Percentiles rank a stretch among this genome's conserved stretches.
Evolutionary conservation across 2,113 vertebrate species (phyloP).

Genomic region (Micronycteris hirsuta): DNA sequence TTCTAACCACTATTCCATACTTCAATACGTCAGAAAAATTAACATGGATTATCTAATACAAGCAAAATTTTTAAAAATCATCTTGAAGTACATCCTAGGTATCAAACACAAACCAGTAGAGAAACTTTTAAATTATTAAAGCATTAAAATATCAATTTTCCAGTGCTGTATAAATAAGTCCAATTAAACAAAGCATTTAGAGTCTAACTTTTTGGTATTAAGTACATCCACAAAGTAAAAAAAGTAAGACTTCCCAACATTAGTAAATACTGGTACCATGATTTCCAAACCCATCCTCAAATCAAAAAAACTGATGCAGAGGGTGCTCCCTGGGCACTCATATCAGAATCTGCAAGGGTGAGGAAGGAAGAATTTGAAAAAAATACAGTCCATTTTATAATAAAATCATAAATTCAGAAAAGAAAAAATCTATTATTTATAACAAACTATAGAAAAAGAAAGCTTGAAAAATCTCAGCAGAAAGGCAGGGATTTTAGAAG

Average conservation of each 20-base stretch:
- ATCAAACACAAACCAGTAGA: not conserved
- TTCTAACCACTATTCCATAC: not conserved
- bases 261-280: not conserved
- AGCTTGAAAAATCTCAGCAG: not conserved
- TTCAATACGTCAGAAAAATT: not conserved
- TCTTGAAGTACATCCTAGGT: not conserved
- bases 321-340: not conserved
- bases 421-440: not conserved
- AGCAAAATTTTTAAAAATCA: slow-evolving; percentile 1
- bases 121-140: slow-evolving; percentile 42
- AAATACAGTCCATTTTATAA: not conserved
- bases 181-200: slow-evolving; percentile 9
- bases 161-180: not conserved
- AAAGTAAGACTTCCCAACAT: not conserved
- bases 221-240: not conserved
- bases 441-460: not conserved
- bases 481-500: not conserved
- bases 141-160: slow-evolving; percentile 1
- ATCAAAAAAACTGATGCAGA: not conserved
- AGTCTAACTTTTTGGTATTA: not conserved
- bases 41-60: not conserved
- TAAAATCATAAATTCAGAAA: not conserved
- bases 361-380: not conserved
- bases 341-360: not conserved
- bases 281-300: not conserved